Evolutionary conservation across 2,888 invertebrate species (phyloP), one percentile per base, ranked within the genome.

Genomic region (Aethes cnicana): DNA sequence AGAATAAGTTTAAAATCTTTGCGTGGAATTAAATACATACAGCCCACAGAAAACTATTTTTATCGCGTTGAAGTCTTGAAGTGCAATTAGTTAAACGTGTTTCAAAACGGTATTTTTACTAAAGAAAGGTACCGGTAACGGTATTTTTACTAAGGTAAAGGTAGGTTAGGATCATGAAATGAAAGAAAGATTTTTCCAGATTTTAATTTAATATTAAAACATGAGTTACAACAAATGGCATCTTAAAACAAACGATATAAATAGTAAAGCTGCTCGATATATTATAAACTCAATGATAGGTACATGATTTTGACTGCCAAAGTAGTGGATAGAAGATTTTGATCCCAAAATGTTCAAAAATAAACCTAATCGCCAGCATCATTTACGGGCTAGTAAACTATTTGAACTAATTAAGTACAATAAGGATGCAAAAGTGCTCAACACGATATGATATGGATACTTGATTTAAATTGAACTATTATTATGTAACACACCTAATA

Each of bases 191-290:
- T 72, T 73, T 68, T 77, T 84, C 78, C 76, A 79, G 77, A 74
- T 77, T 82, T 85, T 84, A 77, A 79, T 88, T 87, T 84, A 86
- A 74, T 88, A 81, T 81, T 84, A 81, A 88, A 89, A 90, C 89
- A 84, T 86, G 84, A 86, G 84, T 90, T 87, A 89, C 89, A 90
- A 89, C 86, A 88, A 85, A 88, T 83, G 87, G 86, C 87, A 81
- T 87, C 81, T 83, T 84, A 84, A 81, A 83, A 82, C 75, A 71
- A 72, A 69, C 77, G 75, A 81, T 84, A 81, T 88, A 91, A 86
- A 89, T 84, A 85, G 83, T 87, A 87, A 88, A 88, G 87, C 86
- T 87, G 88, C 85, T 78, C 81, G 70, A 71, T 77, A 76, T 69
- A 74, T 70, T 61, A 72, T 70, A 69, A 60, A 59, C 58, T 52